These are phyloP conservation scores for Rhagologus leucostigma DNA, from an alignment of 2,113 vertebrate genomes.

Conservation along the genomic window DNA sequence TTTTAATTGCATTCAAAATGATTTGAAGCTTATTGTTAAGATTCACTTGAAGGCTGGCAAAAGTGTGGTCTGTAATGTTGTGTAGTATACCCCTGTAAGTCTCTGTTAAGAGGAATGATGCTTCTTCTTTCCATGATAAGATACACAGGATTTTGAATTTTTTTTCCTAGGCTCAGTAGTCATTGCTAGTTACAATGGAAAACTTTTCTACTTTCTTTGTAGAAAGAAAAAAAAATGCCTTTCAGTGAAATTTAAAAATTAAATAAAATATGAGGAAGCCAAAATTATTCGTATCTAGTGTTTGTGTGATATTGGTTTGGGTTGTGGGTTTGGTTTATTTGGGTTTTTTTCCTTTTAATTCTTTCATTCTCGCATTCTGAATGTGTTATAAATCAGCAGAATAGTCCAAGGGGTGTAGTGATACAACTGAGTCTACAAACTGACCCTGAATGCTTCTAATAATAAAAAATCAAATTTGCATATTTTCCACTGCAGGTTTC, in stretches of 20 bases:
- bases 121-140: not conserved
- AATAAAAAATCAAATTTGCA: not conserved
- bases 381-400: not conserved
- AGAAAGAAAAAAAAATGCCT: not conserved
- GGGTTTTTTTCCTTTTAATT: not conserved
- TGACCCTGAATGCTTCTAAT: not conserved
- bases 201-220: not conserved
- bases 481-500: not conserved
- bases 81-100: not conserved
- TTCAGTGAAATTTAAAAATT: not conserved
- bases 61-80: not conserved
- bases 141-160: not conserved
- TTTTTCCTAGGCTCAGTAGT: not conserved
- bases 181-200: not conserved
- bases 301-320: not conserved
- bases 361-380: not conserved
- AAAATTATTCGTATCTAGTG: not conserved
- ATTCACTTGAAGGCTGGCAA: not conserved
- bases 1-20: not conserved
- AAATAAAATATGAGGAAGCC: not conserved
- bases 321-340: not conserved
- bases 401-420: not conserved
- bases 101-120: not conserved
- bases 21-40: not conserved
- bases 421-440: not conserved